A percentile compares a stretch with the other conserved stretches of the same genome.
Evolutionary conservation across 2,797 vertebrate species (phyloP).

Genomic region (Microctenopoma stevenorrisi): DNA sequence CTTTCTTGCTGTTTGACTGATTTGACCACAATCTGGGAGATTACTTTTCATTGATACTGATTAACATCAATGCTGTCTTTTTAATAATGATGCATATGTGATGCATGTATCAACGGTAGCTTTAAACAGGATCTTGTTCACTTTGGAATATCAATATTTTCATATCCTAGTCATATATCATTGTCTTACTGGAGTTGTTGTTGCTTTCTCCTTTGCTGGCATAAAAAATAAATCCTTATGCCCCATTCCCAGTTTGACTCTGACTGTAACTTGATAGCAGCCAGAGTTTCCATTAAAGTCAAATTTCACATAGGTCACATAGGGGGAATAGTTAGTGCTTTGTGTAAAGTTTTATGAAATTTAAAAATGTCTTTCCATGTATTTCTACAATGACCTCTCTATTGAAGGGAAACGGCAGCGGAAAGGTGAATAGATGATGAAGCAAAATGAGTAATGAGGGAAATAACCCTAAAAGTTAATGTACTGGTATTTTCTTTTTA

Average conservation of each 20-base stretch:
- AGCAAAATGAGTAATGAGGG: constrained; percentile 37
- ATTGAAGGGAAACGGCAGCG: constrained; percentile 18
- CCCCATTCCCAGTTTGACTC: constrained; percentile 21
- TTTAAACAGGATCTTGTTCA: constrained; percentile 6
- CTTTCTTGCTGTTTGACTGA: not conserved
- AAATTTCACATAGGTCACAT: constrained; percentile 38
- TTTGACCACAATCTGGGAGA: not conserved
- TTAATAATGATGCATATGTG: not conserved
- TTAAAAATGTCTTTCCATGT: not conserved
- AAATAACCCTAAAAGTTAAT: constrained; percentile 70
- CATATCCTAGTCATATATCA: not conserved
- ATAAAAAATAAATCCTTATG: constrained; percentile 3
- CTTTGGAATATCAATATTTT: constrained; percentile 19
- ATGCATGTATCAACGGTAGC: constrained; percentile 19
- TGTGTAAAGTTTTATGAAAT: constrained; percentile 42
- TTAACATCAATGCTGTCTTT: constrained; percentile 11
- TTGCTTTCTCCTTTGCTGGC: not conserved
- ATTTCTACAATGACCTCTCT: constrained; percentile 39
- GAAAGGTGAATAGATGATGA: constrained; percentile 46
- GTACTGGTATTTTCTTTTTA: constrained; percentile 58
- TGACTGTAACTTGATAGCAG: constrained; percentile 28
- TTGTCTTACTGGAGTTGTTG: constrained; percentile 18
- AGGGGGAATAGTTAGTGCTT: constrained; percentile 33
- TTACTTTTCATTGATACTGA: constrained; percentile 1
- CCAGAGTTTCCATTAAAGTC: constrained; percentile 37